phyloP scores from a whole-genome alignment of 2,888 invertebrate species.

The Metalampra italica region DNA sequence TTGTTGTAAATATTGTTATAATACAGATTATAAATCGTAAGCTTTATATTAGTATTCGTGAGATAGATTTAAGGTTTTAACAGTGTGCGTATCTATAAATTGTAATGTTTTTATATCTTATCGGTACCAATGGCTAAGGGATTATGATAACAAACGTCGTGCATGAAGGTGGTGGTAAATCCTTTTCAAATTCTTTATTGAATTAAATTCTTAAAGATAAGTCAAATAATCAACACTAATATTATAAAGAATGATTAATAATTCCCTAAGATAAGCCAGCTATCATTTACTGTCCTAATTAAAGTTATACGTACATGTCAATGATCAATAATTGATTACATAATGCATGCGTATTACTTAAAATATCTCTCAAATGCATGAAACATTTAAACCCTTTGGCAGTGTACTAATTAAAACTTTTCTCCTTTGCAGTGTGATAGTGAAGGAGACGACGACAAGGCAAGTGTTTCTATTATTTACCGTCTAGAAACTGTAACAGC shows the following conservation, averaged over 20 bases:
- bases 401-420: constrained; percentile 27
- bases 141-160: background rate
- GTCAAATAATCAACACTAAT: too few relatives aligned
- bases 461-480: constrained; percentile 70
- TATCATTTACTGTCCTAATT: too few relatives aligned
- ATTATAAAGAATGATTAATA: too few relatives aligned
- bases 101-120: background rate
- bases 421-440: constrained; percentile 92
- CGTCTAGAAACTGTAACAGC: constrained; percentile 19
- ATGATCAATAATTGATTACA: too few relatives aligned
- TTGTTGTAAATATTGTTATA: background rate
- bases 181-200: background rate
- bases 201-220: too few relatives aligned
- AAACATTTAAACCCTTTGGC: constrained; percentile 6
- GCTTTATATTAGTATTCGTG: background rate
- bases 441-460: constrained; percentile 95
- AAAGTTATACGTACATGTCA: too few relatives aligned
- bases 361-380: background rate
- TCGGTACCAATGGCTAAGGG: background rate
- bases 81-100: background rate
- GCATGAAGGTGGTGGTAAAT: background rate
- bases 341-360: too few relatives aligned
- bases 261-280: too few relatives aligned
- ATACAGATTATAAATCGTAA: too few relatives aligned
- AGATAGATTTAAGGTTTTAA: background rate